Evolutionary conservation across 2,888 invertebrate genomes (phyloP).

Genomic region (Drosophila histrio): DNA sequence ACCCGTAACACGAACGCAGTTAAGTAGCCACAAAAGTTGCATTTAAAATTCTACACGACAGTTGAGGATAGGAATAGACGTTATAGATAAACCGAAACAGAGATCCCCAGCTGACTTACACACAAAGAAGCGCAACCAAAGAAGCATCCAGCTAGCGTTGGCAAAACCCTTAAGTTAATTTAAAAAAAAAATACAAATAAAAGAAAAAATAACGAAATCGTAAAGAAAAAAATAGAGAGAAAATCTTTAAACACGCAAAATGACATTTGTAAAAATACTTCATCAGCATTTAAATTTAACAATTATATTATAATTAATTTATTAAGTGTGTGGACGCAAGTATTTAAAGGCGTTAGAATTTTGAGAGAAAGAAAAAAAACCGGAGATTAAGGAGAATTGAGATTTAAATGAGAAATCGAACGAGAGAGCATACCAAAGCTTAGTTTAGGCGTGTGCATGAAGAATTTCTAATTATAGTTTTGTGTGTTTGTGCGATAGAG

Average conservation of each 20-base stretch:
- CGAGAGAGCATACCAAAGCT: conserved; percentile 71
- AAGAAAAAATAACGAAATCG: conserved; percentile 34
- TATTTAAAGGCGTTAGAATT: conserved; percentile 2
- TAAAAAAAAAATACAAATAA: conserved; percentile 30
- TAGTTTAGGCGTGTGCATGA: conserved; percentile 64
- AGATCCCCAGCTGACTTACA: conserved; percentile 40
- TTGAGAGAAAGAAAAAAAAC: background rate
- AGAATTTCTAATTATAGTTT: conserved; percentile 53
- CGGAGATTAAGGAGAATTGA: conserved; percentile 14
- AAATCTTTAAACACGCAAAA: conserved; percentile 62
- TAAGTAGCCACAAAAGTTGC: conserved; percentile 64
- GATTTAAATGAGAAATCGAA: conserved; percentile 16
- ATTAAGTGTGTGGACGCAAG: conserved; percentile 41
- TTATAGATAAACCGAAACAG: conserved; percentile 20
- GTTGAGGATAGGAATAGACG: conserved; percentile 26
- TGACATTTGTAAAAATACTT: conserved; percentile 80
- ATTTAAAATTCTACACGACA: conserved; percentile 54
- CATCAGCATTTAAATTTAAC: conserved; percentile 79
- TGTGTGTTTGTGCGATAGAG: conserved; percentile 6
- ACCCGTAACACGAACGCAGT: conserved; percentile 20
- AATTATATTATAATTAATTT: conserved; percentile 68
- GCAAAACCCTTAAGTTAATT: conserved; percentile 52
- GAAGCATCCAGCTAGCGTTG: conserved; percentile 59
- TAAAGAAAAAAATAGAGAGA: conserved; percentile 48
- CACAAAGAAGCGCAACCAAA: conserved; percentile 74